Base-by-base conservation (phyloP, 1,140 invertebrate genomes). In the Drosophila quadrilineata region DNA sequence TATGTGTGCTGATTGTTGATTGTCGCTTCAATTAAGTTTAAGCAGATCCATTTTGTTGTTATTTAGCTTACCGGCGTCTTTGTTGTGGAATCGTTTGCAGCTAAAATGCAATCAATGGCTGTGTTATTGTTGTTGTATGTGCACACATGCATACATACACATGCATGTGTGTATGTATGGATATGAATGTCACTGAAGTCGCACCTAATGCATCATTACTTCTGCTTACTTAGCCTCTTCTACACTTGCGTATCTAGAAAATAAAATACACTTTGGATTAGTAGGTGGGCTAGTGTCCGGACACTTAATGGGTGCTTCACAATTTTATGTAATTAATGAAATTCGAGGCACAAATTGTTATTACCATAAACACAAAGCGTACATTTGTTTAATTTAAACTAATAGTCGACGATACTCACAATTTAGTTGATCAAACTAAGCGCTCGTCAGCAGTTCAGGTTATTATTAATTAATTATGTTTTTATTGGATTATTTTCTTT, bases 401-500 rank as follows among this genome's bases (percentile, higher is more conserved):
- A 17, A 8, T 21, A 24, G 21, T 21, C 6, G 9, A 12, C 10
- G 21, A 3, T 14, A 49, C 43, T 36, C 10, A 41, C 26, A 3
- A 38, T 21, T 1, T 29, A 6, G 9, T 16, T 46, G 21, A 16
- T 17, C 3, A 62, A 6, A 6, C 31, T 17, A 0, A n/a, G 4
- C 10, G 17, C 19, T 28, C 50, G 28, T 52, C n/a, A n/a, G 2
- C 36, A 45, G 38, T 28, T 58, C 0, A 14, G 28, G 16, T 38
- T 38, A 50, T 58, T 14, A 21, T 33, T 45, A 24, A 43, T 22
- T 31, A 36, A 45, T 33, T 45, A 0, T 12, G 16, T 3, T 52
- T 50, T 52, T 66, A 66, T 66, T 66, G 56, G 40, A 52, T 45
- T 65, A 50, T 50, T 60, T 59, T 36, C 28, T 8, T 40, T 57